Evolutionary conservation across 1,140 invertebrate species (phyloP), one percentile per base, ranked within the genome.

Genomic region (Trichonephila inaurata): DNA sequence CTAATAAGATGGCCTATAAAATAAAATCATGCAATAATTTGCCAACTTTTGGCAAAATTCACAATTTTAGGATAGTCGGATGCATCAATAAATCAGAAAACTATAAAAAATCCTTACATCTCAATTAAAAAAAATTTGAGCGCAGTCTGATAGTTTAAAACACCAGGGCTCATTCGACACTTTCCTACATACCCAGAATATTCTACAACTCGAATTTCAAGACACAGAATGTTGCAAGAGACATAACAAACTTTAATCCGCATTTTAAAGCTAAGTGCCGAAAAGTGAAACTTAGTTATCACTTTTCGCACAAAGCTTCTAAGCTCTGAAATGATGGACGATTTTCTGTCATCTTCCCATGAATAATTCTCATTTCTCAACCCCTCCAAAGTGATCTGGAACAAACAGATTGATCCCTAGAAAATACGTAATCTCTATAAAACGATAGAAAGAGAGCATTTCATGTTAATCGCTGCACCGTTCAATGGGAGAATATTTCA

Each of bases 261-360:
- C 1, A 69, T 24, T 69, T 24, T 12, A n/a, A n/a, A 28, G 21
- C 19, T 62, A 62, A 18, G 7, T 40, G 33, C 2, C 2, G 8
- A 12, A 69, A 69, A 69, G 24, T 69, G 66, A 69, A 69, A 69
- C 66, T 24, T 69, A 69, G 66, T 69, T 69, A 69, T 69, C n/a
- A 69, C 21, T n/a, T 69, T 69, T 21, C 19, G 7, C 21, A 40
- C 33, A n/a, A 66, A 7, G n/a, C 66, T 10, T 14, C 66, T 69
- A 69, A 69, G 24, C 66, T 69, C 8, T 28, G 66, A 0, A 51
- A n/a, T n/a, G 12, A 24, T n/a, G 24, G n/a, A n/a, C n/a, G 24
- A 10, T 69, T 69, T 24, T 4, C n/a, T 28, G 8, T 12, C n/a
- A n/a, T 3, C 6, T 69, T 24, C 24, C 24, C 24, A 69, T 69